Percentiles rank a stretch among this genome's conserved stretches.
Conservation (phyloP, 2,797 vertebrate species). For the Sebastes iracundus region DNA sequence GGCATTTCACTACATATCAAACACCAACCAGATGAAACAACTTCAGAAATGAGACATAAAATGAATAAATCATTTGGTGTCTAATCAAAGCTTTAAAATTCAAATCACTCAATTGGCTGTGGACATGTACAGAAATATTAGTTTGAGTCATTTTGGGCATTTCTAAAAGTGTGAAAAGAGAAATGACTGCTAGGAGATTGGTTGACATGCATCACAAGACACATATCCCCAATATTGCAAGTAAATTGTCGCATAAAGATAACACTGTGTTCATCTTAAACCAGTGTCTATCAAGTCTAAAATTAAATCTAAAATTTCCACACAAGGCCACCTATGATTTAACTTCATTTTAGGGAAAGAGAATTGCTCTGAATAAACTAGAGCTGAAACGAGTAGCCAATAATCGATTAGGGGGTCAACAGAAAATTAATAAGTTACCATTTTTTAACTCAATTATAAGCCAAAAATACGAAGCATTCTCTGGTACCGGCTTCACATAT, state of each 20-base stretch:
- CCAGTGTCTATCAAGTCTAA: too few species aligned
- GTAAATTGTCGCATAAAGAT: neutral
- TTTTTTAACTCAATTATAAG: neutral
- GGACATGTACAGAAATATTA: neutral
- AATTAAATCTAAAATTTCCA: neutral
- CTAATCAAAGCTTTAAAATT: slow-evolving; percentile 10
- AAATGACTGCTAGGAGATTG: neutral
- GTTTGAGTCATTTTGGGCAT: neutral
- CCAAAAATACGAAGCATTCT: neutral
- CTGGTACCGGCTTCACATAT: too few species aligned
- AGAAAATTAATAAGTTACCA: neutral
- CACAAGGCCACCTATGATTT: neutral
- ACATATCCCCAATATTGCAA: neutral
- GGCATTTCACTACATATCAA: slow-evolving; percentile 5
- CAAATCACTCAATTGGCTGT: slow-evolving; percentile 6
- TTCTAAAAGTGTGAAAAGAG: neutral
- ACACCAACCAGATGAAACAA: slow-evolving; percentile 9
- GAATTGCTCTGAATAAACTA: neutral
- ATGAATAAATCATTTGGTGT: slow-evolving; percentile 28
- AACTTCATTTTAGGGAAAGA: rapidly evolving
- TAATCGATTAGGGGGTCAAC: neutral
- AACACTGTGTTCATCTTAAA: neutral
- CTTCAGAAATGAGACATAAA: neutral
- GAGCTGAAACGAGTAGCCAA: neutral
- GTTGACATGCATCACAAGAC: neutral